Conservation (phyloP, 2,888 invertebrate species). For the Drosophila maculinotata region DNA sequence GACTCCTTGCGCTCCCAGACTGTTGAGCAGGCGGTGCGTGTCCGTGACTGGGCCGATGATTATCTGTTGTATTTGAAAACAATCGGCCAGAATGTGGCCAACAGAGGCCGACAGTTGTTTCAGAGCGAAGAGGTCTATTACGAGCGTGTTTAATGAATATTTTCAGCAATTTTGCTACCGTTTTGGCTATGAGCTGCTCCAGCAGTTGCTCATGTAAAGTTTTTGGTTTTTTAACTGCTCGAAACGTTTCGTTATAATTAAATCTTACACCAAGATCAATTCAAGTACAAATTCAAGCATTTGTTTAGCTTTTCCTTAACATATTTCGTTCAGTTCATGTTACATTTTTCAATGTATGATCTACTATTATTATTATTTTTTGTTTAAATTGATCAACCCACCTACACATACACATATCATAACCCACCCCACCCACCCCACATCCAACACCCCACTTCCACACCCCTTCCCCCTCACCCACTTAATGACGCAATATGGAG, state of each 20-base stretch:
- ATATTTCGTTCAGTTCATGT: slow-evolving; percentile 17
- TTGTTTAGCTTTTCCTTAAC: slow-evolving; percentile 40
- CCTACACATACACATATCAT: slow-evolving; percentile 21
- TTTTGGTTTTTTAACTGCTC: slow-evolving; percentile 5
- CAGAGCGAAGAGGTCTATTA: slow-evolving; percentile 72
- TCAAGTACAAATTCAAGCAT: slow-evolving; percentile 73
- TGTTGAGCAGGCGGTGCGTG: slow-evolving; percentile 86
- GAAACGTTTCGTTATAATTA: slow-evolving; percentile 15
- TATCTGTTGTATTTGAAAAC: slow-evolving; percentile 85
- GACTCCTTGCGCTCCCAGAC: slow-evolving; percentile 86
- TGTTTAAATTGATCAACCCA: slow-evolving; percentile 35
- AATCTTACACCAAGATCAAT: slow-evolving; percentile 49
- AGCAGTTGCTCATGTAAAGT: slow-evolving; percentile 55
- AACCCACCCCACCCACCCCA: slow-evolving; percentile 34
- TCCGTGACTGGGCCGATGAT: slow-evolving; percentile 85
- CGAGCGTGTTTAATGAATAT: slow-evolving; percentile 72
- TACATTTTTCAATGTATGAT: slow-evolving; percentile 26
- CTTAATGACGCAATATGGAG: slow-evolving; percentile 75
- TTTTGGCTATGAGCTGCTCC: slow-evolving; percentile 68
- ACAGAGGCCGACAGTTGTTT: slow-evolving; percentile 86
- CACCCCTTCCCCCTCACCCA: slow-evolving; percentile 1
- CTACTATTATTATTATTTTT: slow-evolving; percentile 24
- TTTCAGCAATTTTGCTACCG: slow-evolving; percentile 55
- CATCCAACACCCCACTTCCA: slow-evolving; percentile 2
- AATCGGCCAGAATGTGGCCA: slow-evolving; percentile 86